These are phyloP conservation scores for Pluvialis apricaria DNA, from an alignment of 2,113 vertebrate species.

Conservation along the genomic window DNA sequence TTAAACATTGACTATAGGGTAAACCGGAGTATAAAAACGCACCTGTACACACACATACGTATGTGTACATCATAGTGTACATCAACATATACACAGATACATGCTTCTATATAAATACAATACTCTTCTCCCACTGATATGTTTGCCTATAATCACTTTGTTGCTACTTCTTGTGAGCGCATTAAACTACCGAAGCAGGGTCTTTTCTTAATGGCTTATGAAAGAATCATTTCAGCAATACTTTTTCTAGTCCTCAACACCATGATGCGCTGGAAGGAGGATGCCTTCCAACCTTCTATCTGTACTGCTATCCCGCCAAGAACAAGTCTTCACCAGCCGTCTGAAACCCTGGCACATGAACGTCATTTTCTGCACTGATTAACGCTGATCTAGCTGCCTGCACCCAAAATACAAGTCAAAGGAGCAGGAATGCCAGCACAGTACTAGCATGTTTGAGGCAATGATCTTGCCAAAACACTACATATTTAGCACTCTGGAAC, in stretches of 20 bases:
- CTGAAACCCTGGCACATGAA: neutral
- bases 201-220: neutral
- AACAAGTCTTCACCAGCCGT: neutral
- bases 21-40: neutral
- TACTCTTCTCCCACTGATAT: neutral
- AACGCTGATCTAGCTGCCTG: slow-evolving; percentile 5
- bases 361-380: neutral
- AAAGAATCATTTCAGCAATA: neutral
- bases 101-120: neutral
- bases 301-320: neutral
- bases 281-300: neutral
- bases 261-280: neutral
- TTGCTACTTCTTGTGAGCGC: neutral
- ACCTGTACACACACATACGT: neutral
- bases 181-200: neutral
- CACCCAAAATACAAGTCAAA: neutral
- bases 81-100: neutral
- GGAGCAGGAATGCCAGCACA: neutral
- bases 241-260: neutral
- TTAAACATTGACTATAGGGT: neutral
- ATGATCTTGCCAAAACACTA: neutral
- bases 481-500: neutral
- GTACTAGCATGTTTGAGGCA: neutral
- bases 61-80: fast-evolving
- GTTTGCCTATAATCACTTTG: neutral